Evolutionary conservation across 1,140 invertebrate genomes (phyloP).

Genomic region (Galleria mellonella): DNA sequence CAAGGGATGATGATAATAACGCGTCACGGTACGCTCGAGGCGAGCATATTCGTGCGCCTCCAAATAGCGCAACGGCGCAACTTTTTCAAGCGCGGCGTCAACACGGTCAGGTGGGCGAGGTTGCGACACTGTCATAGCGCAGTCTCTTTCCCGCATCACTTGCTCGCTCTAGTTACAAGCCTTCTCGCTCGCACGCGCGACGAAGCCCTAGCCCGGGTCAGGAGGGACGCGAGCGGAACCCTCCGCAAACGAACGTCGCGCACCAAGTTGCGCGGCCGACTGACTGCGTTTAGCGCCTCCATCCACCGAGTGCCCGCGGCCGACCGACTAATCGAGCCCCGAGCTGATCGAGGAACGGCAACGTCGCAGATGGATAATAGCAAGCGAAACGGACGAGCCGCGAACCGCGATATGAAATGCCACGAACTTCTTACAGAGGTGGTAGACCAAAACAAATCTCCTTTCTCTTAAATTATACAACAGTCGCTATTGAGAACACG

Average conservation of each 20-base stretch:
- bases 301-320: conserved; percentile 24
- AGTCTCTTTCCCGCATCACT: conserved; percentile 35
- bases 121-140: conserved; percentile 67
- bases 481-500: conserved; percentile 39
- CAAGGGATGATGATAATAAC: conserved; percentile 56
- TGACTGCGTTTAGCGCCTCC: conserved; percentile 48
- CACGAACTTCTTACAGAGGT: conserved; percentile 57
- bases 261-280: conserved; percentile 65
- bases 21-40: conserved; percentile 51
- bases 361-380: conserved; percentile 54
- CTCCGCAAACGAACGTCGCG: conserved; percentile 65
- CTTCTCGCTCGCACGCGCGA: conserved; percentile 48
- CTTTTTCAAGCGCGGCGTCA: conserved; percentile 71
- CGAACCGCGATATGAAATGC: conserved; percentile 59
- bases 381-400: conserved; percentile 54
- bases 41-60: conserved; percentile 66
- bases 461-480: conserved; percentile 72
- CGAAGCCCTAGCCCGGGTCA: conserved; percentile 15
- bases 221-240: conserved; percentile 40
- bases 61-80: conserved; percentile 72
- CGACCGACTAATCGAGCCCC: conserved; percentile 49
- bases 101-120: conserved; percentile 72
- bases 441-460: conserved; percentile 71
- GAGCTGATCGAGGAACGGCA: conserved; percentile 37
- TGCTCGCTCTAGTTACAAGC: conserved; percentile 19